Base-by-base conservation (phyloP, 2,797 vertebrate genomes). In the Graptemys geographica region DNA sequence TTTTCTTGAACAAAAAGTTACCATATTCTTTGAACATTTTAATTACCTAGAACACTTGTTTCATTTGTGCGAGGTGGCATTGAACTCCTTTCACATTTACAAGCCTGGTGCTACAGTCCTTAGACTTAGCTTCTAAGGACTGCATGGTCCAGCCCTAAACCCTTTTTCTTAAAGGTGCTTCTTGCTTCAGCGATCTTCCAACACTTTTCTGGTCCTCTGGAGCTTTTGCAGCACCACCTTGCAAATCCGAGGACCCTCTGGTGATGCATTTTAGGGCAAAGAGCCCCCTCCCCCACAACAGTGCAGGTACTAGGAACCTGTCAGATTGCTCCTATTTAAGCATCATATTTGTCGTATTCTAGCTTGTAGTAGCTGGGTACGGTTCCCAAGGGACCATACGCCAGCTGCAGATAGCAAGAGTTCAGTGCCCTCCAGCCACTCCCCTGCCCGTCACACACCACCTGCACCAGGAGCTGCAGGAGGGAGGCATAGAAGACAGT, bases 301-400 rank as follows among this genome's bases (percentile, higher is more conserved):
- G 56, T 90, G 93, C 94, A 85, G 93, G 85, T 51, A 59, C 89
- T 41, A 69, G 56, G 83, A 41, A 83, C 23, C 51, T 87, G 37
- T 12, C 90, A 95, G 88, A 81, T 94, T 80, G 86, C 86, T 89
- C 91, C 87, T 89, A 25, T 88, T 59, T 88, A 56, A 83, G 86
- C 92, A 69, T 91, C 94, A 0, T 92, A 72, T 91, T 78, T 95
- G 65, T 94, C 92, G 90, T 5, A 4, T 11, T 37, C 4, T 7
- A 3, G 4, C 3, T 15, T 6, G 19, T 1, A 33, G 0, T 3
- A 5, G 1, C 28, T 1, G 69, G 37, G 21, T 8, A 19, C 11
- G 5, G 27, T 28, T 27, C 9, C 56, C 56, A 57, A 57, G 56
- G 62, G 62, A n/a, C 33, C 59, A 11, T 0, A 0, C 11, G 31